phyloP scores from a whole-genome alignment of 2,888 invertebrate species.

The Arrhopalites spinosus region DNA sequence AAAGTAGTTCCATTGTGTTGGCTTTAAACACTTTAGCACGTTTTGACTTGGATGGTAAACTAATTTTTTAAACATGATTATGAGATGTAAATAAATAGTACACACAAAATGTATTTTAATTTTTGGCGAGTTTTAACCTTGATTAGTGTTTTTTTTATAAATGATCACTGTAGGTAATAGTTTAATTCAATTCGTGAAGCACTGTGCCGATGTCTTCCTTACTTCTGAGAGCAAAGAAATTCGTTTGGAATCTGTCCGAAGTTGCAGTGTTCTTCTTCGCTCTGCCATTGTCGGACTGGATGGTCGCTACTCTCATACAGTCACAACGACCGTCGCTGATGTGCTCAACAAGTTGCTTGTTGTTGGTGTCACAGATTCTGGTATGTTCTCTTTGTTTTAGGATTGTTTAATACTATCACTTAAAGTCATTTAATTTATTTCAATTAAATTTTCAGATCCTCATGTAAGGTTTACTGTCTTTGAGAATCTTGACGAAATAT shows the following conservation, averaged over 20 bases:
- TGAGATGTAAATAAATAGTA: too few relatives aligned
- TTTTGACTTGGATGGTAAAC: slow-evolving; percentile 80
- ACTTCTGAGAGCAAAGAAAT: slow-evolving; percentile 90
- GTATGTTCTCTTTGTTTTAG: slow-evolving; percentile 58
- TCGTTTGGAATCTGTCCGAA: slow-evolving; percentile 90
- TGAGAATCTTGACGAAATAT: slow-evolving; percentile 85
- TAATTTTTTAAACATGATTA: neutral
- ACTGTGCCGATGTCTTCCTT: slow-evolving; percentile 90
- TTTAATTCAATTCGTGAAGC: slow-evolving; percentile 85
- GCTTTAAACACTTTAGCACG: slow-evolving; percentile 90
- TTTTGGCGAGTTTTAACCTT: neutral
- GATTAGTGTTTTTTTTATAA: neutral
- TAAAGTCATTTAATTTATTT: neutral
- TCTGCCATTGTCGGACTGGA: slow-evolving; percentile 70
- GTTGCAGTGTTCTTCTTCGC: slow-evolving; percentile 85
- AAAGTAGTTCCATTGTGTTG: slow-evolving; percentile 83
- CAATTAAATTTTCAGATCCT: slow-evolving; percentile 66
- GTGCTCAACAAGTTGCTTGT: slow-evolving; percentile 88
- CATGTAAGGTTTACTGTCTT: slow-evolving; percentile 93
- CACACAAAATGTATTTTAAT: too few relatives aligned
- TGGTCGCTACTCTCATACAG: slow-evolving; percentile 66
- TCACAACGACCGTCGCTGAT: slow-evolving; percentile 85
- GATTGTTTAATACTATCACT: neutral
- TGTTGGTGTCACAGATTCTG: slow-evolving; percentile 91
- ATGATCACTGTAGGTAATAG: slow-evolving; percentile 69